phyloP scores from a whole-genome alignment of 2,113 vertebrate species.

The Hyperoodon ampullatus region DNA sequence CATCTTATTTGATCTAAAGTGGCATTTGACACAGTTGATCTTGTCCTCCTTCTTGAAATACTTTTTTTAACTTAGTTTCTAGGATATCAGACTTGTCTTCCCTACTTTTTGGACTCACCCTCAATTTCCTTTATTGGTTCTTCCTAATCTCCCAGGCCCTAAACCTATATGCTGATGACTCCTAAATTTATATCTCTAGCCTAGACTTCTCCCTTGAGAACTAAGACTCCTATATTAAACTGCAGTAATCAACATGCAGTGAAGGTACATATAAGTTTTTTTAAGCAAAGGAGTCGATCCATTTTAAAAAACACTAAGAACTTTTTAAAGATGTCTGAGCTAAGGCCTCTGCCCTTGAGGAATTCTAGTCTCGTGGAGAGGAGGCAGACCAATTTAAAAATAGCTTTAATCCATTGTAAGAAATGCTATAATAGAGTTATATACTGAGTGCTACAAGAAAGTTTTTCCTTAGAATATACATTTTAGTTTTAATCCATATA shows the following conservation, averaged over 20 bases:
- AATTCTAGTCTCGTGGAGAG: neutral
- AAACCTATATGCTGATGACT: neutral
- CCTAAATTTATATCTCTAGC: neutral
- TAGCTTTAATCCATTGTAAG: neutral
- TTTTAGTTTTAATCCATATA: neutral
- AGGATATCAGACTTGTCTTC: neutral
- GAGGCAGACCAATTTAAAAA: slow-evolving; percentile 19
- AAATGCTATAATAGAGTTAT: neutral
- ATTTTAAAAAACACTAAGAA: neutral
- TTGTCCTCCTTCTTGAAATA: neutral
- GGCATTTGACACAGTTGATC: neutral
- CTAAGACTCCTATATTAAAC: neutral
- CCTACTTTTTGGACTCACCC: neutral
- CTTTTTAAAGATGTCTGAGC: slow-evolving; percentile 13
- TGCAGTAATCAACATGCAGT: neutral
- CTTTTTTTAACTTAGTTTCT: neutral
- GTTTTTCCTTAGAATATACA: neutral
- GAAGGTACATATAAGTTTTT: neutral
- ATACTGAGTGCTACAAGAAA: neutral
- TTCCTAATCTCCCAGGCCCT: neutral
- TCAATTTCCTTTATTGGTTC: neutral
- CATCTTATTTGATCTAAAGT: slow-evolving; percentile 1
- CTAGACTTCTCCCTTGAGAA: slow-evolving; percentile 30
- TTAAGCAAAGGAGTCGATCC: neutral
- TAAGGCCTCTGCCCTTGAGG: neutral